These are phyloP conservation scores for Corythornis madagascariensis DNA, from an alignment of 2,113 vertebrate species.

Conservation along the genomic window DNA sequence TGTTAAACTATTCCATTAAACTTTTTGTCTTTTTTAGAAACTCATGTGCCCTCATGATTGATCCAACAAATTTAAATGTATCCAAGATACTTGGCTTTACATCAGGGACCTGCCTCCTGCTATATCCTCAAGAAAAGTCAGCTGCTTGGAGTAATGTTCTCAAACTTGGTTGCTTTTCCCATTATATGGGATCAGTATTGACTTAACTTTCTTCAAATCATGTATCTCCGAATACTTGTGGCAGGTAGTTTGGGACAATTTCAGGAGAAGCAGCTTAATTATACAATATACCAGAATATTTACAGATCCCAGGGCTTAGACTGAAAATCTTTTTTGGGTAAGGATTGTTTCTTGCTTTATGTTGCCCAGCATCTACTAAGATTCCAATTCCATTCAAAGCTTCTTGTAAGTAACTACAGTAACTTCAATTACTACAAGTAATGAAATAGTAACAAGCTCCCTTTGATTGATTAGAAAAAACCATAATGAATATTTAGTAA, in stretches of 20 bases:
- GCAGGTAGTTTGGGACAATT: not conserved
- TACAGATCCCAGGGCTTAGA: not conserved
- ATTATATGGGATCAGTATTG: accelerated
- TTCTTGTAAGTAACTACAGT: not conserved
- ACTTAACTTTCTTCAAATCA: not conserved
- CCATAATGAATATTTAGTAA: not conserved
- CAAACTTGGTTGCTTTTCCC: not conserved
- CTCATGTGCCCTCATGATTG: not conserved
- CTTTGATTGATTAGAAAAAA: not conserved
- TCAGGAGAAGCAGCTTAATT: not conserved
- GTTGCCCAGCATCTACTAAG: not conserved
- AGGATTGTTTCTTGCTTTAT: not conserved
- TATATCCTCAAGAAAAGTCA: not conserved
- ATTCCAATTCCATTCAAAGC: not conserved
- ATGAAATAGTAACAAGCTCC: not conserved
- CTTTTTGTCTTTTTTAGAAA: not conserved
- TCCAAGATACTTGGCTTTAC: not conserved
- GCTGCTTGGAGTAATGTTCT: not conserved
- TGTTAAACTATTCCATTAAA: not conserved
- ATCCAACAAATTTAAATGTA: not conserved
- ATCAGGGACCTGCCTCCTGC: not conserved
- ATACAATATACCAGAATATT: not conserved
- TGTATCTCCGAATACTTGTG: not conserved
- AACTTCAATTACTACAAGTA: not conserved
- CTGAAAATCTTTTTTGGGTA: not conserved